Evolutionary conservation across 1,140 invertebrate genomes (phyloP).

Genomic region (Zelostemma sp.): DNA sequence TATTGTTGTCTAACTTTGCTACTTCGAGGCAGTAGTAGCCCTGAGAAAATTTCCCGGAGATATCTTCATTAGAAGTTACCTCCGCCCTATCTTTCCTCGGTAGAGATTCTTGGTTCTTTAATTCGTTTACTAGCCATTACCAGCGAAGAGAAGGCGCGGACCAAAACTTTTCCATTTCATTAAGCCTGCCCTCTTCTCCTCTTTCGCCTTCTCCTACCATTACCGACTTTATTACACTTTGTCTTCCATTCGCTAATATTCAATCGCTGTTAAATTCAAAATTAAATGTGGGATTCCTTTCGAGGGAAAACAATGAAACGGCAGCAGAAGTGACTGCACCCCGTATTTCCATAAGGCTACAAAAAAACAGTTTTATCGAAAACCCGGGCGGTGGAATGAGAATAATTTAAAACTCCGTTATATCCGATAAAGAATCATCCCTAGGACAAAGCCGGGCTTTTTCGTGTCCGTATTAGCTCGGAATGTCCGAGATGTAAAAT

Average conservation of each 20-base stretch:
- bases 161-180: constrained; percentile 23
- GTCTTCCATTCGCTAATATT: constrained; percentile 8
- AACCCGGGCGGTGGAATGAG: no score
- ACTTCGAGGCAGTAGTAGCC: constrained; percentile 4
- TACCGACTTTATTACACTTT: constrained; percentile 13
- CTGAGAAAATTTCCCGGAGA: constrained; percentile 13
- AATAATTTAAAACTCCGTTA: no score
- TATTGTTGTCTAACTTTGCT: constrained; percentile 15
- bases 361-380: no score
- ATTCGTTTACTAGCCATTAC: constrained; percentile 20
- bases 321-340: not conserved
- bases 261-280: not conserved
- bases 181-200: constrained; percentile 4
- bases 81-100: constrained; percentile 6
- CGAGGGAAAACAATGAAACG: not conserved
- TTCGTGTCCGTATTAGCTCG: not conserved
- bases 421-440: no score
- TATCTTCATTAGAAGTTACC: constrained; percentile 21
- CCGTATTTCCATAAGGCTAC: no score
- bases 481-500: not conserved
- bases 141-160: constrained; percentile 12
- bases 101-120: constrained; percentile 22
- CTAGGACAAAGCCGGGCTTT: not conserved
- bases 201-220: not conserved
- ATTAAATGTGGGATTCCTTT: no score